Evolutionary conservation across 2,888 invertebrate genomes (phyloP).

Genomic region (Trisateles emortualis): DNA sequence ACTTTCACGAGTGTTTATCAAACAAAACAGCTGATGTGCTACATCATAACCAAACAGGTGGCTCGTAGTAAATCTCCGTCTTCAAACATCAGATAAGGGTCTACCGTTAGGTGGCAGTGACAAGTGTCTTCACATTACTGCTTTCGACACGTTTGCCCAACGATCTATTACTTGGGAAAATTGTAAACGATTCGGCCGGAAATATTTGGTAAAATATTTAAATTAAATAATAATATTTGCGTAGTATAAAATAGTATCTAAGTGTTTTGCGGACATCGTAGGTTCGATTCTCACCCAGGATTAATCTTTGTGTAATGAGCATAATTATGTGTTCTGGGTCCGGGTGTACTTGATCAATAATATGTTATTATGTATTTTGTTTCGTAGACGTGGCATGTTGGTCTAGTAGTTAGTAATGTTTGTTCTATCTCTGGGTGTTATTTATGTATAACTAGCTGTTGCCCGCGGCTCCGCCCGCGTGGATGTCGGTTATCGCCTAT

Average conservation of each 20-base stretch:
- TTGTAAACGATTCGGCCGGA: neutral
- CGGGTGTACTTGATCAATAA: too few relatives aligned
- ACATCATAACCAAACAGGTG: constrained; percentile 61
- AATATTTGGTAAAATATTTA: constrained; percentile 1
- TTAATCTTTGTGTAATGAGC: too few relatives aligned
- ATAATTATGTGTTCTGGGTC: too few relatives aligned
- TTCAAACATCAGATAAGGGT: constrained; percentile 65
- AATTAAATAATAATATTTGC: neutral
- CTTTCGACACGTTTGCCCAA: constrained; percentile 13
- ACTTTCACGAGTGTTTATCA: constrained; percentile 63
- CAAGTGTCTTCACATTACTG: constrained; percentile 42
- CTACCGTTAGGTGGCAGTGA: constrained; percentile 64
- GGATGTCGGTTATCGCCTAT: too few relatives aligned
- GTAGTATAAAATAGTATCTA: too few relatives aligned
- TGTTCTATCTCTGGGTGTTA: too few relatives aligned
- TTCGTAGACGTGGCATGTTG: too few relatives aligned
- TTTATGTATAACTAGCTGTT: too few relatives aligned
- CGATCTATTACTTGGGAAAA: constrained; percentile 16
- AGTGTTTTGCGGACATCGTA: neutral
- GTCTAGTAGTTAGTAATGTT: too few relatives aligned
- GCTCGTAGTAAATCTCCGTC: constrained; percentile 62
- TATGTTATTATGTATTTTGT: too few relatives aligned
- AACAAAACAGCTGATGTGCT: constrained; percentile 62
- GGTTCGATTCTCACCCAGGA: too few relatives aligned
- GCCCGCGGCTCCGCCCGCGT: too few relatives aligned